These are phyloP conservation scores for Thalassarche chlororhynchos DNA, from an alignment of 2,113 vertebrate species.

Conservation along the genomic window DNA sequence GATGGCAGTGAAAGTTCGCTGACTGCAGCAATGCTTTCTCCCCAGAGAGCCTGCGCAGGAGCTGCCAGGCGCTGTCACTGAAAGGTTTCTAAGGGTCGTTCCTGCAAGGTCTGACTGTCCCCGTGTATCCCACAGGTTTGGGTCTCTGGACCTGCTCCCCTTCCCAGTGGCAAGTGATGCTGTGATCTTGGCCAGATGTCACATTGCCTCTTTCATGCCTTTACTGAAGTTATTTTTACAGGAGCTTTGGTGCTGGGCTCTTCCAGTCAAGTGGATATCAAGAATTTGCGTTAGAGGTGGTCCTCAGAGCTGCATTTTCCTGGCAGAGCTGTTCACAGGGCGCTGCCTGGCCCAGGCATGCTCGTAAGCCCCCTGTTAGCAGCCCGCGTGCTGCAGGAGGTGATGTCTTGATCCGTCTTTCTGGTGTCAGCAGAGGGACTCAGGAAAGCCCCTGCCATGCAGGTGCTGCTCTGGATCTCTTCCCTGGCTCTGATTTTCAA, in stretches of 20 bases:
- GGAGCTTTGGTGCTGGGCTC: not conserved
- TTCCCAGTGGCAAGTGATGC: not conserved
- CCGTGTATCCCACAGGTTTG: not conserved
- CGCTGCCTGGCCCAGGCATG: not conserved
- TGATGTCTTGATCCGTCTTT: not conserved
- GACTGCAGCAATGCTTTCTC: not conserved
- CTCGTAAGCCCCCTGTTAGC: not conserved
- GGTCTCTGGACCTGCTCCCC: not conserved
- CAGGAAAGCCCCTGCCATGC: not conserved
- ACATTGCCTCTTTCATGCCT: not conserved
- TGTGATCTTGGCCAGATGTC: not conserved
- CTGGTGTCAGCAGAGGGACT: not conserved
- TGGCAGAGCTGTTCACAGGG: not conserved
- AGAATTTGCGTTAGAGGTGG: not conserved
- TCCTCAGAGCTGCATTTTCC: not conserved
- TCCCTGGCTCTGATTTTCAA: not conserved
- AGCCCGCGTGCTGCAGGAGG: not conserved
- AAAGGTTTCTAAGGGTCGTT: not conserved
- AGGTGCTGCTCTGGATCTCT: not conserved
- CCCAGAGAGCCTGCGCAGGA: not conserved
- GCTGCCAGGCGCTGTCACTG: not conserved
- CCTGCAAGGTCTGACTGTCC: not conserved
- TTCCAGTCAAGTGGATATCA: not conserved
- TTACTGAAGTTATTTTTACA: not conserved
- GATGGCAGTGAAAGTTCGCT: not conserved